Percentiles rank a stretch among this genome's conserved stretches.
Evolutionary conservation across 2,888 invertebrate species (phyloP).

Genomic region (Scaptomyza reducta): DNA sequence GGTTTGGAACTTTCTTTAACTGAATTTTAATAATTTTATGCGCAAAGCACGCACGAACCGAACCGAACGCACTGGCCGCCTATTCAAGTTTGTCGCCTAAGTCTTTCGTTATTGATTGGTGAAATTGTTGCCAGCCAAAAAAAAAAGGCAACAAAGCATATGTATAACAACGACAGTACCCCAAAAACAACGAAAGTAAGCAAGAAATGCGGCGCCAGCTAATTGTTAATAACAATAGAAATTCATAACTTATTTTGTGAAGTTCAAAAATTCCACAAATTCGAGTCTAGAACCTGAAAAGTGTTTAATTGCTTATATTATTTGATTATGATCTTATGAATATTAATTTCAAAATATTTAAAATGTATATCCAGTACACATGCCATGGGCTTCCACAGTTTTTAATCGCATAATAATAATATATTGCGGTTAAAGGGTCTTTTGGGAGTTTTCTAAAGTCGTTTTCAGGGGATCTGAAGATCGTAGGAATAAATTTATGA

Average conservation of each 20-base stretch:
- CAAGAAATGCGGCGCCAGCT: slow-evolving; percentile 26
- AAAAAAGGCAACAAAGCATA: slow-evolving; percentile 2
- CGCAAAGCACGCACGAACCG: slow-evolving; percentile 65
- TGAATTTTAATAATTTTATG: slow-evolving; percentile 81
- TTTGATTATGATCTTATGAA: too few species aligned
- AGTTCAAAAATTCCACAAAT: too few species aligned
- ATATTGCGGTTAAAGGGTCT: too few species aligned
- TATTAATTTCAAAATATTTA: too few species aligned
- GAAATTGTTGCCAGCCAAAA: slow-evolving; percentile 62
- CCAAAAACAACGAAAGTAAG: slow-evolving; percentile 1
- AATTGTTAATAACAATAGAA: not conserved
- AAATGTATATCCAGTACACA: too few species aligned
- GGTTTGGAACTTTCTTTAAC: slow-evolving; percentile 75
- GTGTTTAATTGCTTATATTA: too few species aligned
- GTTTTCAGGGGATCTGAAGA: too few species aligned
- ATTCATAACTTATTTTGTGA: not conserved
- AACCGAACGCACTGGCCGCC: slow-evolving; percentile 54
- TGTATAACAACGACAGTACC: not conserved
- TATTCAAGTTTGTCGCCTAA: slow-evolving; percentile 80
- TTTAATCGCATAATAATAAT: too few species aligned
- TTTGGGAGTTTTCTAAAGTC: too few species aligned
- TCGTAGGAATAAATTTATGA: too few species aligned
- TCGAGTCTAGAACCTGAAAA: too few species aligned
- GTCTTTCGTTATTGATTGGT: slow-evolving; percentile 81
- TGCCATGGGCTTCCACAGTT: too few species aligned